phyloP scores from a whole-genome alignment of 2,888 invertebrate species.

The Lasioglossum leucozonium region DNA sequence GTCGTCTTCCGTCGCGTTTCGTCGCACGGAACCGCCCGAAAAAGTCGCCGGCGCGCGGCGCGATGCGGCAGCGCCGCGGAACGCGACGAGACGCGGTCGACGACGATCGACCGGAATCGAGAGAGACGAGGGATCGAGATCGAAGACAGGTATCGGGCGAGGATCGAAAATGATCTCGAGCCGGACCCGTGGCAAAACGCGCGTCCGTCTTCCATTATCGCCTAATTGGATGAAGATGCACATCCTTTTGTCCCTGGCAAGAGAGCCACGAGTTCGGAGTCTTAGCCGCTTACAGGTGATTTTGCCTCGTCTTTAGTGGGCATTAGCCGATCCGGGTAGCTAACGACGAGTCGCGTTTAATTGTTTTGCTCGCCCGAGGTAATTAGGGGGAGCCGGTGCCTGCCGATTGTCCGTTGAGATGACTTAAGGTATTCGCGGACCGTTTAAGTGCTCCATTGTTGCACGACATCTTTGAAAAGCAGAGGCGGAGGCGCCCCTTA shows the following conservation, averaged over 20 bases:
- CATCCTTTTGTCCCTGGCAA: conserved; percentile 74
- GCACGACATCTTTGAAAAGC: conserved; percentile 68
- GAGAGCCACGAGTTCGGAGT: conserved; percentile 54
- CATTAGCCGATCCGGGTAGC: conserved; percentile 64
- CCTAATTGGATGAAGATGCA: conserved; percentile 81
- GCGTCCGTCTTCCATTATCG: conserved; percentile 70
- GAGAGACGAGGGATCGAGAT: not conserved
- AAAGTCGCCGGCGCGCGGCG: not conserved
- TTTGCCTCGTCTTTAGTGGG: conserved; percentile 42
- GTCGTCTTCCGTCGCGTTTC: no score
- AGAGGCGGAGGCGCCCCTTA: conserved; percentile 70
- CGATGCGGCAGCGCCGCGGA: not conserved
- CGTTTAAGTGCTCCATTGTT: conserved; percentile 81
- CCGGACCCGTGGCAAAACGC: conserved; percentile 69
- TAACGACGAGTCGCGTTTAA: conserved; percentile 71
- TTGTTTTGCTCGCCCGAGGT: conserved; percentile 78
- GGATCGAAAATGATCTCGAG: conserved; percentile 57
- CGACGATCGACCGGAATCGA: not conserved
- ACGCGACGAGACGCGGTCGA: not conserved
- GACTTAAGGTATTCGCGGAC: conserved; percentile 76
- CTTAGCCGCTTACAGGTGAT: conserved; percentile 47
- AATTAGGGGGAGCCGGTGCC: conserved; percentile 72
- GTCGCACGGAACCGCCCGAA: not conserved
- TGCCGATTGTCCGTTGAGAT: conserved; percentile 77
- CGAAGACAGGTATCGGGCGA: conserved; percentile 41